Evolutionary conservation across 2,888 invertebrate species (phyloP).

Genomic region (Dione juno): DNA sequence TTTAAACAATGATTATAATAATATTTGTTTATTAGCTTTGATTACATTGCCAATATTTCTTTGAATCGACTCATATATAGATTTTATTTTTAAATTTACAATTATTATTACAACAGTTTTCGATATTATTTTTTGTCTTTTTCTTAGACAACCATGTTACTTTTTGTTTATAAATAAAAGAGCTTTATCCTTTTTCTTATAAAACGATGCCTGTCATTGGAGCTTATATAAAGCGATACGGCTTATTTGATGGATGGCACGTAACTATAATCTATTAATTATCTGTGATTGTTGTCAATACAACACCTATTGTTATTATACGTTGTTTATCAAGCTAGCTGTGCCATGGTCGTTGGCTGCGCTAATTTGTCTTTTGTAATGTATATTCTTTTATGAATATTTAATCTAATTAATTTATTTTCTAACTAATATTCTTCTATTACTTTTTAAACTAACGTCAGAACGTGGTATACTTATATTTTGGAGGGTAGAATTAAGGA

Average conservation of each 20-base stretch:
- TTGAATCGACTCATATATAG: not conserved
- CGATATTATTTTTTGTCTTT: constrained; percentile 2
- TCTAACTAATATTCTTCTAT: too few species aligned
- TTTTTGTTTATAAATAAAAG: too few species aligned
- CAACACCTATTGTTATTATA: constrained; percentile 69
- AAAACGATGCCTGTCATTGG: constrained; percentile 10
- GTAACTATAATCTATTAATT: constrained; percentile 75
- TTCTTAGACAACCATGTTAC: not conserved
- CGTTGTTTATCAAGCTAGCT: constrained; percentile 77
- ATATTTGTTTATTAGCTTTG: not conserved
- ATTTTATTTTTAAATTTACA: not conserved
- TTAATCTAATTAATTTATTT: not conserved
- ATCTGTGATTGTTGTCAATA: constrained; percentile 71
- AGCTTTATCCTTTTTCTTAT: not conserved
- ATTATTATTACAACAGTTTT: not conserved
- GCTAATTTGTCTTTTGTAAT: constrained; percentile 75
- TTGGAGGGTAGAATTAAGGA: too few species aligned
- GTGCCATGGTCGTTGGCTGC: constrained; percentile 72
- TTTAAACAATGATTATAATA: constrained; percentile 11
- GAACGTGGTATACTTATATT: too few species aligned
- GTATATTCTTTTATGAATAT: not conserved
- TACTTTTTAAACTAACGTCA: too few species aligned
- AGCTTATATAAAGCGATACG: not conserved
- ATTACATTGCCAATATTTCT: constrained; percentile 20
- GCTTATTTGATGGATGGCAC: constrained; percentile 66